Base-by-base conservation (phyloP, 35 echinoderm and acorn worm species). In the Heliocidaris erythrogramma region DNA sequence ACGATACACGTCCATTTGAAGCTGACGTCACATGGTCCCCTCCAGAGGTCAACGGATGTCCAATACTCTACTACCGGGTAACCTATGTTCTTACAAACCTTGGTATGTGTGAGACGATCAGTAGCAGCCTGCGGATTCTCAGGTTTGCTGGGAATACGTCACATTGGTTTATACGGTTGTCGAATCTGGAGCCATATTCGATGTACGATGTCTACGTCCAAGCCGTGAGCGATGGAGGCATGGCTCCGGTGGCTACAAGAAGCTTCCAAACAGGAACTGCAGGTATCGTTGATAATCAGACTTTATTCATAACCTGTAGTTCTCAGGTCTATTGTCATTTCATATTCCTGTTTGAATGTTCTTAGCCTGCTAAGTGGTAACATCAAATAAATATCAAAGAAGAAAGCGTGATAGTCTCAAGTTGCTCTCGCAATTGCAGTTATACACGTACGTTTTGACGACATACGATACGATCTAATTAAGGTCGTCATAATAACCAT, bases 101-200 rank as follows among this genome's bases (percentile, higher is more conserved):
- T 13, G 91, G 91, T 48, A 52, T 92, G 91, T 92, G 91, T n/a
- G 91, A 50, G 50, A 10, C 49, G 91, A 48, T 92, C 49, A 92
- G 91, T 48, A 92, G 91, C 91, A 92, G 29, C 13, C 48, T 92
- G 24, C 47, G 49, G 91, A 24, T 50, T 18, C 27, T 92, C 5
- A 16, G 11, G 48, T 30, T 48, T 30, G 91, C 91, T 30, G 91
- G 91, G 11, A 92, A 92, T n/a, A 92, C 91, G 31, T 52, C 91
- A 14, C 49, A 56, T 59, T 59, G 48, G 48, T 92, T 92, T 49
- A 92, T 92, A 30, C 91, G 49, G 16, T 48, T 92, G 29, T 59
- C 91, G 47, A 59, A 92, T n/a, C 91, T 92, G 31, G 48, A 92
- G 49, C 91, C 91, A 0, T 92, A 50, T 48, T 92, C 91, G 48